phyloP scores from a whole-genome alignment of 2,888 invertebrate species.

The Leptopilina syphax region DNA sequence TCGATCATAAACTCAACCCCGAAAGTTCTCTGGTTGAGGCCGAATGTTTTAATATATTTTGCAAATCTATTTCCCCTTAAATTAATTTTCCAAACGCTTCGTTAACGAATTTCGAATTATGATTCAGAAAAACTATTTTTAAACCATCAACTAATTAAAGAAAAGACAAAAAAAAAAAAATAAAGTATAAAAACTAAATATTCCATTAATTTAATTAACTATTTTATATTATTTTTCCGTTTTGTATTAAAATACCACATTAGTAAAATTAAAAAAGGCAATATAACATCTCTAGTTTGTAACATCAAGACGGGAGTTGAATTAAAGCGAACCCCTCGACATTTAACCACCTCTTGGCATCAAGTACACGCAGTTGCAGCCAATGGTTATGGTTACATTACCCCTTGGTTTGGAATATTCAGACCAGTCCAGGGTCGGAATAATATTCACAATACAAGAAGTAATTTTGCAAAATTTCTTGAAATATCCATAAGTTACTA shows the following conservation, averaged over 20 bases:
- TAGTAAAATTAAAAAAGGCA: background rate
- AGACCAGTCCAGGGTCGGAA: constrained; percentile 14
- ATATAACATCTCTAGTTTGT: constrained; percentile 5
- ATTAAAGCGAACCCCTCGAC: constrained; percentile 6
- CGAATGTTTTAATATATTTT: background rate
- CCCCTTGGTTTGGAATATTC: constrained; percentile 47
- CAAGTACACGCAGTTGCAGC: constrained; percentile 26
- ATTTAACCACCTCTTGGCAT: constrained; percentile 28
- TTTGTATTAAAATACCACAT: background rate
- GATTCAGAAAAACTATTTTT: background rate
- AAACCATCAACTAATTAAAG: no score
- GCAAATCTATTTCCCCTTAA: background rate
- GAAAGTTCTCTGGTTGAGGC: constrained; percentile 14
- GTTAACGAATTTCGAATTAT: background rate
- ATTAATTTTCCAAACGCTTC: background rate
- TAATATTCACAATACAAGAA: background rate
- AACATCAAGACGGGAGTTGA: background rate
- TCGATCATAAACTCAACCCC: constrained; percentile 24
- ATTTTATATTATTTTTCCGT: background rate
- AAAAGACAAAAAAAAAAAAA: no score
- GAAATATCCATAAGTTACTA: background rate
- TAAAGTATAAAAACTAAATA: no score
- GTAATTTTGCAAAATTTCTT: background rate
- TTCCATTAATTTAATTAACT: no score
- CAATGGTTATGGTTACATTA: constrained; percentile 58